Evolutionary conservation across 2,797 vertebrate genomes (phyloP).

Genomic region (Sylvia borin): DNA sequence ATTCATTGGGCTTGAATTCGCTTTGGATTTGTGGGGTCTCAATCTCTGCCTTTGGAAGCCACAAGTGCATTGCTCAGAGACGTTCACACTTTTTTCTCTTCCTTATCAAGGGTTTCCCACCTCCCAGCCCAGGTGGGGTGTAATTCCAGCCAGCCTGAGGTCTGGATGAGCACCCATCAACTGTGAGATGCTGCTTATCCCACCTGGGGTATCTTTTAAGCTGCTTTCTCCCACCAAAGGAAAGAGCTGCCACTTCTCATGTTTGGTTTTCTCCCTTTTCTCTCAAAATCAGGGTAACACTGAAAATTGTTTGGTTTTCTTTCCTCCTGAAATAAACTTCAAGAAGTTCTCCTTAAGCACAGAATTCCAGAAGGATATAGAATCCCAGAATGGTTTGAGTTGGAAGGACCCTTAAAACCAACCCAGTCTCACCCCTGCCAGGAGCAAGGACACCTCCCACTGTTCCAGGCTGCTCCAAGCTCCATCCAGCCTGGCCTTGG

Average conservation of each 20-base stretch:
- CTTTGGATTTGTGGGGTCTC: accelerated
- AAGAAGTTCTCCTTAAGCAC: background rate
- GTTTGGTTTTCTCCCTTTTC: background rate
- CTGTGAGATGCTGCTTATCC: background rate
- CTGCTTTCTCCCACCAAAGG: background rate
- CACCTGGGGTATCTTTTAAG: background rate
- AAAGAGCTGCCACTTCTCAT: background rate
- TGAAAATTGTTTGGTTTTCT: accelerated
- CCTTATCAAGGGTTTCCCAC: background rate
- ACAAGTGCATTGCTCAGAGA: background rate
- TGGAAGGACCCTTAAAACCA: background rate
- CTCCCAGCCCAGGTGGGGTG: background rate
- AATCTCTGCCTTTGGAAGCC: background rate
- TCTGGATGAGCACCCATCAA: background rate
- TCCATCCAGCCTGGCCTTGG: accelerated
- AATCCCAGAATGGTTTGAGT: background rate
- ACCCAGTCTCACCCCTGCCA: accelerated
- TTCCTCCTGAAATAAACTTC: background rate
- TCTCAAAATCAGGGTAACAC: background rate
- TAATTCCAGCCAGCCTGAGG: background rate
- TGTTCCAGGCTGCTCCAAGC: accelerated
- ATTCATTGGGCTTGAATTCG: background rate
- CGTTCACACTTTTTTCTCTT: background rate
- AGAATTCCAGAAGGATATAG: background rate
- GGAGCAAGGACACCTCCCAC: accelerated